Conservation (phyloP, 2,797 vertebrate genomes). For the Tauraco hartlaubi region DNA sequence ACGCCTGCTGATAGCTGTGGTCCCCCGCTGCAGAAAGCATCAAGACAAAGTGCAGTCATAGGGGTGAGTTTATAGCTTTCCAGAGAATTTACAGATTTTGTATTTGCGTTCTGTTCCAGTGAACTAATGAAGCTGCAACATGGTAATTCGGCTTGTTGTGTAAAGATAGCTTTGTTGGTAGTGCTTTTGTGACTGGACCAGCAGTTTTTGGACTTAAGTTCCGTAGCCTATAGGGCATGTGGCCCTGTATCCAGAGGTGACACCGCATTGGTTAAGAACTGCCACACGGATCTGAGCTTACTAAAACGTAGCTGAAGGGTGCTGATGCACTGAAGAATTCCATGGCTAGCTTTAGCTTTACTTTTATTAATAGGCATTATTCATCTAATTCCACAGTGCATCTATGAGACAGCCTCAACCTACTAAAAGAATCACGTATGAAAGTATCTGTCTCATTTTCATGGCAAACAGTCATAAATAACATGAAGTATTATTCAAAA, state of each 20-base stretch:
- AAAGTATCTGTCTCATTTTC: not conserved
- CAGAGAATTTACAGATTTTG: accelerated
- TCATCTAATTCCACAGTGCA: not conserved
- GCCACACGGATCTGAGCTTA: not conserved
- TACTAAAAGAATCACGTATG: not conserved
- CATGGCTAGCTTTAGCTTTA: not conserved
- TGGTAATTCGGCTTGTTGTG: accelerated
- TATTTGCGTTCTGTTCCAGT: not conserved
- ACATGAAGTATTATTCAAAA: not conserved
- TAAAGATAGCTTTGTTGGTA: not conserved
- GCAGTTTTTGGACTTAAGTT: not conserved
- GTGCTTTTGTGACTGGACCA: not conserved
- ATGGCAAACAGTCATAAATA: not conserved
- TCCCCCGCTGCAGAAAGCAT: too few relatives aligned
- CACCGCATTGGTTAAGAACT: not conserved
- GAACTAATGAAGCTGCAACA: not conserved
- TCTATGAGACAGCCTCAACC: not conserved
- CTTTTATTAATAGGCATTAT: not conserved
- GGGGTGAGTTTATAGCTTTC: too few relatives aligned
- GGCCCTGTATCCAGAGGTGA: not conserved
- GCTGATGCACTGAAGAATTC: not conserved
- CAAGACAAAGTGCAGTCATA: too few relatives aligned
- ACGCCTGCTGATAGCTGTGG: not conserved
- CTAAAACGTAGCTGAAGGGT: not conserved
- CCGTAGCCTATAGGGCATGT: too few relatives aligned